Conservation (phyloP, 2,797 vertebrate species). For the Adrianichthys oophorus region DNA sequence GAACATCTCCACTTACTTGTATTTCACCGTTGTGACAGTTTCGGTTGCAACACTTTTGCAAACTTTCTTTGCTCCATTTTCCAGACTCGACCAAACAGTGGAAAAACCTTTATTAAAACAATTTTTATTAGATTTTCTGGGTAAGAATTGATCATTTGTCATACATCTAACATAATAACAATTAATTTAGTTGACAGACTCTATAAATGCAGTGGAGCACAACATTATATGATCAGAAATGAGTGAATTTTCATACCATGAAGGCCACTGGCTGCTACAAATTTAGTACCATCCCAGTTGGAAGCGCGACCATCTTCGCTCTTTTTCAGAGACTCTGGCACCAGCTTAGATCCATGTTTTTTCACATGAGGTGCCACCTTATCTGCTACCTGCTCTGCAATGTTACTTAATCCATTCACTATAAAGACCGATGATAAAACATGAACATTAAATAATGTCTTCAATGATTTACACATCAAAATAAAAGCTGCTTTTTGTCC, state of each 20-base stretch:
- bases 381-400: conserved; percentile 86
- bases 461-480: too few relatives aligned
- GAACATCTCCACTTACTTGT: conserved; percentile 85
- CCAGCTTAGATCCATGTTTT: conserved; percentile 90
- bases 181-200: too few relatives aligned
- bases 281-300: conserved; percentile 86
- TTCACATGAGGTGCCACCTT: conserved; percentile 92
- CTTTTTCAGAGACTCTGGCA: conserved; percentile 91
- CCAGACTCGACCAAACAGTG: conserved; percentile 91
- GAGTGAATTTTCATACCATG: conserved; percentile 76
- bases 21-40: conserved; percentile 88
- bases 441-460: too few relatives aligned
- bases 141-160: too few relatives aligned
- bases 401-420: conserved; percentile 90
- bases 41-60: conserved; percentile 88
- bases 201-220: too few relatives aligned
- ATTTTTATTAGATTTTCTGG: too few relatives aligned
- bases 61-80: conserved; percentile 88
- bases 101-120: conserved; percentile 81
- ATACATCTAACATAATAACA: neutral
- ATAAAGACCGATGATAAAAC: conserved; percentile 11
- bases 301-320: conserved; percentile 84
- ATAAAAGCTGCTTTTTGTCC: neutral
- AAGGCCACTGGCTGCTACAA: conserved; percentile 87
- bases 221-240: too few relatives aligned